phyloP scores from a whole-genome alignment of 2,888 invertebrate genomes.

The Scotopteryx bipunctaria region DNA sequence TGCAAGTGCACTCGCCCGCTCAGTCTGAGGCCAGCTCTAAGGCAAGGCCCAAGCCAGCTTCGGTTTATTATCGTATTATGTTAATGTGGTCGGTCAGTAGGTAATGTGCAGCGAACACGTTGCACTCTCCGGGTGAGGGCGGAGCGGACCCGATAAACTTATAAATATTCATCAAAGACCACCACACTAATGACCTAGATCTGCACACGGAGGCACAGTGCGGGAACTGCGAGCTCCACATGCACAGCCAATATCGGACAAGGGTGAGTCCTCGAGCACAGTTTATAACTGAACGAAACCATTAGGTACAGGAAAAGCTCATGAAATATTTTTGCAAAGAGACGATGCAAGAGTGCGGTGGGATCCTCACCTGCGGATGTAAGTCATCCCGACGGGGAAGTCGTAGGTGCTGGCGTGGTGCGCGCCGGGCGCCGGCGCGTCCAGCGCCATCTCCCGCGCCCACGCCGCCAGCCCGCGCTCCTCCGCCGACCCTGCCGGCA shows the following conservation, averaged over 20 bases:
- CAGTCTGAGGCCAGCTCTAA: no score
- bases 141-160: not conserved
- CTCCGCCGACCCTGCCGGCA: conserved; percentile 84
- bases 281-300: no score
- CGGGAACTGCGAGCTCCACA: not conserved
- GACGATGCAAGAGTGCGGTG: conserved; percentile 11
- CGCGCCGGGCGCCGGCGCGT: conserved; percentile 70
- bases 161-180: not conserved
- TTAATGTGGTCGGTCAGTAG: no score
- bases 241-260: no score
- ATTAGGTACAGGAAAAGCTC: no score
- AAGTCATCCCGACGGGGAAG: conserved; percentile 87
- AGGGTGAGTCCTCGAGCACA: no score
- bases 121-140: not conserved
- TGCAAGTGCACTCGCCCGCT: conserved; percentile 51
- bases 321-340: no score
- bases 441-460: conserved; percentile 87
- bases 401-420: conserved; percentile 84
- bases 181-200: not conserved
- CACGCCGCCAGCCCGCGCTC: conserved; percentile 90
- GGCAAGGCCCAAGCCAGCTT: no score
- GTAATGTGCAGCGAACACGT: no score
- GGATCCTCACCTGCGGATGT: conserved; percentile 82
- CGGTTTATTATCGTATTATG: no score
- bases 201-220: not conserved